Percentiles rank a stretch among this genome's conserved stretches.
Conservation (phyloP, 2,888 invertebrate genomes). For the Drosophila rellima region DNA sequence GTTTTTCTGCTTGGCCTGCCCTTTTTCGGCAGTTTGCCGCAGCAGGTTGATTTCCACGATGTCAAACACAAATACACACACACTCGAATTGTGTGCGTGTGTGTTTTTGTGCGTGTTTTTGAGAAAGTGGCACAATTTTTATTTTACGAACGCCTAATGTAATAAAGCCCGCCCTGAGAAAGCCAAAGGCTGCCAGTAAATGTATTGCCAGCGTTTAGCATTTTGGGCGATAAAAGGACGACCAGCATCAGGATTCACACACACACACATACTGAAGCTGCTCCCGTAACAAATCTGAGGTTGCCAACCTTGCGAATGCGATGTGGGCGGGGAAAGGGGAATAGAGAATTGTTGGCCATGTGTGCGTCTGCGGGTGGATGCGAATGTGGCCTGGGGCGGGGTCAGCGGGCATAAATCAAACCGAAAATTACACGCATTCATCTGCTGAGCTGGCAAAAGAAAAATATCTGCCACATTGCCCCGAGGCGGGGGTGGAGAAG, state of each 20-base stretch:
- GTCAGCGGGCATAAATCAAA: conserved; percentile 83
- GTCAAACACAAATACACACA: conserved; percentile 40
- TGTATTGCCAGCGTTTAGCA: conserved; percentile 81
- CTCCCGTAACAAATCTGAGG: conserved; percentile 75
- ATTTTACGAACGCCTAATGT: conserved; percentile 81
- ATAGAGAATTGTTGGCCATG: conserved; percentile 42
- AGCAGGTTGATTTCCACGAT: conserved; percentile 75
- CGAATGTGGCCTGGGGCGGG: conserved; percentile 62
- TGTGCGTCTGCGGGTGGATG: conserved; percentile 43
- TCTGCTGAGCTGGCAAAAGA: conserved; percentile 81
- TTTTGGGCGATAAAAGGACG: conserved; percentile 74
- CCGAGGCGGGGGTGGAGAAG: conserved; percentile 4
- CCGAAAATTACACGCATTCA: conserved; percentile 84
- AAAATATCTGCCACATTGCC: conserved; percentile 80
- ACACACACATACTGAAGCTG: conserved; percentile 9
- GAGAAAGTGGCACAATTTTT: conserved; percentile 80
- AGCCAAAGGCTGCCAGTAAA: conserved; percentile 52
- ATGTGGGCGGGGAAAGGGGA: background rate
- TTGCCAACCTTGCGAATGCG: conserved; percentile 59
- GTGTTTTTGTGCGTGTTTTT: conserved; percentile 69
- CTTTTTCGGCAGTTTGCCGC: conserved; percentile 69
- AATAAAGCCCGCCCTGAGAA: conserved; percentile 77
- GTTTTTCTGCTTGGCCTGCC: conserved; percentile 64
- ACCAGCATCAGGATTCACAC: conserved; percentile 49
- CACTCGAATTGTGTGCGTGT: conserved; percentile 28